Percentiles rank a stretch among this genome's conserved stretches.
phyloP scores from a whole-genome alignment of 2,888 invertebrate species.

The Euzophera pinguis region DNA sequence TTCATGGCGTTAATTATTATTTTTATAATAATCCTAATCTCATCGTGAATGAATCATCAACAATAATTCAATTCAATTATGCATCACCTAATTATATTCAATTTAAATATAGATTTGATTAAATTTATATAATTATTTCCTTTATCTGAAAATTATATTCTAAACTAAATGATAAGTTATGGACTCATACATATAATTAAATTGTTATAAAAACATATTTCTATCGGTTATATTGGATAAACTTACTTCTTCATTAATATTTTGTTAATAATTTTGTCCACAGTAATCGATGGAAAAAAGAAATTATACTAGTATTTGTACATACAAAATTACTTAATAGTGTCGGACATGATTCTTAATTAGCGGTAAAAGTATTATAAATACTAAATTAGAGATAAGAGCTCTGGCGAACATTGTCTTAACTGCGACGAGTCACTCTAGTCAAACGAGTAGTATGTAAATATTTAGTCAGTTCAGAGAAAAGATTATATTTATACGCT shows the following conservation, averaged over 20 bases:
- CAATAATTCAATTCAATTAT: neutral
- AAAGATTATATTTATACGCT: conserved; percentile 20
- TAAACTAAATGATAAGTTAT: neutral
- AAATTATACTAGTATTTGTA: neutral
- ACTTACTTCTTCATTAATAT: neutral
- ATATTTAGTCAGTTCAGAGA: conserved; percentile 28
- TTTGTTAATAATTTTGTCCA: neutral
- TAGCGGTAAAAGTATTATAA: neutral
- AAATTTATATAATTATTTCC: neutral
- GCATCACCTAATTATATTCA: too few relatives aligned
- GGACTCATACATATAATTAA: neutral
- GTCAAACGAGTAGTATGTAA: conserved; percentile 45
- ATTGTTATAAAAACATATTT: neutral
- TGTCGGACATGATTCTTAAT: neutral
- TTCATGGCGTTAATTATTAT: too few relatives aligned
- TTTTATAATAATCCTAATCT: too few relatives aligned
- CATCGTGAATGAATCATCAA: too few relatives aligned
- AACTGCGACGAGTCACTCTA: conserved; percentile 34
- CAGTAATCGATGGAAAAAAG: neutral
- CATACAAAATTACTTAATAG: too few relatives aligned
- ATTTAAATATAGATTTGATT: too few relatives aligned
- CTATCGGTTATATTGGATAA: neutral
- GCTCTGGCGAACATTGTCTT: neutral
- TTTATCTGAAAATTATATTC: neutral
- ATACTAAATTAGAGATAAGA: neutral